Evolutionary conservation across 2,888 invertebrate genomes (phyloP).

Genomic region (Tryphoninae sp.): DNA sequence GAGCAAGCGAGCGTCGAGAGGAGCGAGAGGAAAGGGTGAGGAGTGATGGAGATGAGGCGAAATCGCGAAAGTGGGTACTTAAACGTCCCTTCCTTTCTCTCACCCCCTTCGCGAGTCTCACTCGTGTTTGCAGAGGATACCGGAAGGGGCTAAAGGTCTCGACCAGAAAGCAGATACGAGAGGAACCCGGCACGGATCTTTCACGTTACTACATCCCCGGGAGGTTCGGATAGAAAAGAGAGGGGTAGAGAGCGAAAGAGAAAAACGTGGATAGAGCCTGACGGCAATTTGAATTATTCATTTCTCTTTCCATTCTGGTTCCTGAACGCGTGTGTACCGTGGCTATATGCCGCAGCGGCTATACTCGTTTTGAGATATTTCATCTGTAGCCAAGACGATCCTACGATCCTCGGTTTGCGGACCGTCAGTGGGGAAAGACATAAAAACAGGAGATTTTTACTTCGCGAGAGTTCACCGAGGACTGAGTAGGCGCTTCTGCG

Average conservation of each 20-base stretch:
- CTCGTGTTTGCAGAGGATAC: slow-evolving; percentile 30
- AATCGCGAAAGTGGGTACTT: slow-evolving; percentile 55
- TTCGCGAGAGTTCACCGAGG: neutral
- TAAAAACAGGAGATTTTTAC: neutral
- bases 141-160: slow-evolving; percentile 41
- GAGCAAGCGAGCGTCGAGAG: neutral
- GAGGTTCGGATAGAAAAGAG: slow-evolving; percentile 8
- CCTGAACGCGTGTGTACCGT: slow-evolving; percentile 37
- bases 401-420: neutral
- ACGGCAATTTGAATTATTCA: slow-evolving; percentile 60
- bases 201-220: slow-evolving; percentile 16
- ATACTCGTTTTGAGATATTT: slow-evolving; percentile 13
- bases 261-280: slow-evolving; percentile 53
- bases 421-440: neutral
- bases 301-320: slow-evolving; percentile 50
- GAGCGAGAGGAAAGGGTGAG: slow-evolving; percentile 11
- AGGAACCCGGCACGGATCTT: slow-evolving; percentile 15
- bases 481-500: neutral
- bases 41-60: slow-evolving; percentile 11
- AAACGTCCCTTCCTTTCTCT: slow-evolving; percentile 47
- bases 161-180: slow-evolving; percentile 42
- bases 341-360: neutral
- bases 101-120: slow-evolving; percentile 25
- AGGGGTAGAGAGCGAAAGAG: slow-evolving; percentile 5
- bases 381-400: slow-evolving; percentile 29